A percentile compares a stretch with the other conserved stretches of the same genome.
Evolutionary conservation across 2,797 vertebrate species (phyloP).

Genomic region (Muraenolepis orangiensis): DNA sequence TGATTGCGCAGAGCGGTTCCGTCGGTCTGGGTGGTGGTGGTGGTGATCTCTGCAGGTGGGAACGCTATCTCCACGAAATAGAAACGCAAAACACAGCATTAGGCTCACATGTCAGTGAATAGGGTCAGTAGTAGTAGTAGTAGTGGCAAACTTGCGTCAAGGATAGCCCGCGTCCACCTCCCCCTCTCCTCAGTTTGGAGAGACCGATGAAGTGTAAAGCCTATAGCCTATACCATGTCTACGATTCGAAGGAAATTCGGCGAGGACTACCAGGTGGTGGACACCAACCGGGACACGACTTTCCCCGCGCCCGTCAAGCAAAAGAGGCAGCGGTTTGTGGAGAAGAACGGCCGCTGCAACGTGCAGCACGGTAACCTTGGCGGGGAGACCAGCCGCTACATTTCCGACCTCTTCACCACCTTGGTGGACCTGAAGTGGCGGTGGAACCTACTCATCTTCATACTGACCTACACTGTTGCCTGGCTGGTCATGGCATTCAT

Average conservation of each 20-base stretch:
- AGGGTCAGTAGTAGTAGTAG: constrained; percentile 30
- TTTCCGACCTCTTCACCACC: constrained; percentile 89
- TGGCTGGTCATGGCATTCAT: constrained; percentile 93
- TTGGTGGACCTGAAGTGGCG: constrained; percentile 92
- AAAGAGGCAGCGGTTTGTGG: constrained; percentile 88
- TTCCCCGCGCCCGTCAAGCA: constrained; percentile 73
- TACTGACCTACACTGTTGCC: constrained; percentile 87
- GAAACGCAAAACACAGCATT: not conserved
- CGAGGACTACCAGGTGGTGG: constrained; percentile 85
- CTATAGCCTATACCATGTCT: constrained; percentile 67
- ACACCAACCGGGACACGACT: constrained; percentile 58
- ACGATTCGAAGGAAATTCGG: constrained; percentile 83
- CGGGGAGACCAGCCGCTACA: constrained; percentile 85
- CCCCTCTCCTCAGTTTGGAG: not conserved
- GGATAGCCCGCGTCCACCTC: constrained; percentile 10
- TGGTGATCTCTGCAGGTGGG: constrained; percentile 34
- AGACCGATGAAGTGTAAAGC: not conserved
- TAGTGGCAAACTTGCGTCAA: constrained; percentile 55
- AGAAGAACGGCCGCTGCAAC: constrained; percentile 91
- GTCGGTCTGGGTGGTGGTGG: constrained; percentile 36
- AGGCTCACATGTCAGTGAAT: constrained; percentile 33
- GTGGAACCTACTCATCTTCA: constrained; percentile 91
- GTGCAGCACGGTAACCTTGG: constrained; percentile 91
- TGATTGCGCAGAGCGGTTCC: constrained; percentile 56
- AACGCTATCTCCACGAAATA: constrained; percentile 30